phyloP scores from a whole-genome alignment of 2,797 vertebrate species.

The Artibeus jamaicensis region DNA sequence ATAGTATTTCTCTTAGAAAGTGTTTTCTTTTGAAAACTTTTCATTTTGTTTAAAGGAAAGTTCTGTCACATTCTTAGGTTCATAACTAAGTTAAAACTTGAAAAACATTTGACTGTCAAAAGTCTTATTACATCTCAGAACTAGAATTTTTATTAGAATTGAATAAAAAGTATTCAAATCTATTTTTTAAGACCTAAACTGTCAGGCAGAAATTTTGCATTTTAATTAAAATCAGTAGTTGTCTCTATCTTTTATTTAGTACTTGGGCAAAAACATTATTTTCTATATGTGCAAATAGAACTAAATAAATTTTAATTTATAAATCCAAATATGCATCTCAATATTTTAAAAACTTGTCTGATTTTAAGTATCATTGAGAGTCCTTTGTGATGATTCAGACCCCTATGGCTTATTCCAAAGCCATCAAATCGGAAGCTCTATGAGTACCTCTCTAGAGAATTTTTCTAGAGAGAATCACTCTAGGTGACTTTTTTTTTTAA shows the following conservation, averaged over 20 bases:
- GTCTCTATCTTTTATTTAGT: background rate
- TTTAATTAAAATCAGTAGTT: background rate
- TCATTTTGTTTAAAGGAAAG: conserved; percentile 1
- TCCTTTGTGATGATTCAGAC: background rate
- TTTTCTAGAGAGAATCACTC: background rate
- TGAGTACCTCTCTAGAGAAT: background rate
- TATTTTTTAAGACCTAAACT: background rate
- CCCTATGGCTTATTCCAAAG: background rate
- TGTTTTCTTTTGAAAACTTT: conserved; percentile 22
- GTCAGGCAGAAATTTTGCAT: background rate
- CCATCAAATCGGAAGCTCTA: background rate
- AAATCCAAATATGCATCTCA: background rate
- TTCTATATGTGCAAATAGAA: background rate
- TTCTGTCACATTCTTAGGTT: background rate
- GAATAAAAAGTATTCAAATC: background rate
- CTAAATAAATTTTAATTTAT: background rate
- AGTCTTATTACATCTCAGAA: conserved; percentile 18
- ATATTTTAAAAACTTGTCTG: background rate
- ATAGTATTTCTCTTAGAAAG: background rate
- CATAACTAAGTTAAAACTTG: background rate
- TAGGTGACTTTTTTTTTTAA: too few relatives aligned
- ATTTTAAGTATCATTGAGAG: background rate
- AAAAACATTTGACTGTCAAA: background rate
- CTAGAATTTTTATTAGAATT: background rate
- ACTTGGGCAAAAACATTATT: background rate